Evolutionary conservation across 2,888 invertebrate species (phyloP), one percentile per base, ranked within the genome.

Genomic region (Cosmia pyralina): DNA sequence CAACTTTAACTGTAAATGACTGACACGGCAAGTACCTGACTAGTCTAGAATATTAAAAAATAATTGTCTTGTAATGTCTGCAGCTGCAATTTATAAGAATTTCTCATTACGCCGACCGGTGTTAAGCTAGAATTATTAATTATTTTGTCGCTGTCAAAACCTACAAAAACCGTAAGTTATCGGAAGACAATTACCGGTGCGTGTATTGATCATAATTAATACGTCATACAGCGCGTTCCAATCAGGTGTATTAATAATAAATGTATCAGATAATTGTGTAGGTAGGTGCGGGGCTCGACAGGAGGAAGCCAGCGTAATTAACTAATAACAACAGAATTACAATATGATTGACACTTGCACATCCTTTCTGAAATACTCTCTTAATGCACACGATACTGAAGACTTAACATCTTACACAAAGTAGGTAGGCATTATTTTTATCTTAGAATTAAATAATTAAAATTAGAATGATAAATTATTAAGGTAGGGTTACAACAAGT

Each of bases 171-270:
- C 69, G 71, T 69, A 76, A 53, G 63, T 72, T 77, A 77, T 84
- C 72, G 74, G 82, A 73, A 79, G 75, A 79, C 72, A 87, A 83
- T 83, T 76, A 83, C 73, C 85, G 77, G 79, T 74, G 55, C 77
- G 68, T 78, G 75, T 78, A 79, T 85, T 70, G 75, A 80, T 83
- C 74, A 80, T 86, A 85, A 87, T 85, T 81, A 83, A 82, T 79
- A 78, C 73, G 66, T 87, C 75, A 85, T 75, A 87, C 66, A 59
- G 67, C 64, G 75, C 69, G 75, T 81, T 83, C 80, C 81, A 83
- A 75, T 83, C 78, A 85, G 77, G 83, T 81, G 75, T 83, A 62
- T 71, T 83, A 69, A 78, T 86, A 83, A 88, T 83, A 80, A 84
- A 85, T 85, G 75, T 76, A 87, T 77, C 81, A 82, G 78, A 74